A percentile compares a stretch with the other conserved stretches of the same genome.
phyloP scores from a whole-genome alignment of 2,113 vertebrate species.

The Sakesphorus luctuosus region DNA sequence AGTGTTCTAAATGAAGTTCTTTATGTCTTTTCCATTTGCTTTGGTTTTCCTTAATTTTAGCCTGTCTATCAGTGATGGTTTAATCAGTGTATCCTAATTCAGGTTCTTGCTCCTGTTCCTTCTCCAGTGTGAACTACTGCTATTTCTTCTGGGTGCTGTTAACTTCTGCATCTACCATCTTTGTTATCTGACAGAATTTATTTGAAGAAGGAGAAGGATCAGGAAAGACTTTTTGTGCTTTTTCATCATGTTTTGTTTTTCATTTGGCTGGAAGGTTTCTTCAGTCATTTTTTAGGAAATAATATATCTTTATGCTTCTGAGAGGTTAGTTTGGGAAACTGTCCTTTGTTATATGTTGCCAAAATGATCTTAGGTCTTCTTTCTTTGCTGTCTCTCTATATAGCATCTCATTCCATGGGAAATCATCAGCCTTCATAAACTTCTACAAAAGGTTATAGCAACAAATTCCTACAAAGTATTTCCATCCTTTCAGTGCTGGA shows the following conservation, averaged over 20 bases:
- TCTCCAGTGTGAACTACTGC: background rate
- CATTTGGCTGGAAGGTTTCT: background rate
- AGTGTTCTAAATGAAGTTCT: background rate
- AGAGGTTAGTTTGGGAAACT: conserved; percentile 1
- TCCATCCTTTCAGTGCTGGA: background rate
- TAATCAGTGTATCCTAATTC: background rate
- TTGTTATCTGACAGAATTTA: background rate
- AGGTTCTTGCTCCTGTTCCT: background rate
- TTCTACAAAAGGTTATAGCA: background rate
- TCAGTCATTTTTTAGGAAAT: background rate
- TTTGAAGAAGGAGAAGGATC: background rate
- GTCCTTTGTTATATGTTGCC: background rate
- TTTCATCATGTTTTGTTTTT: background rate
- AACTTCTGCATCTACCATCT: background rate
- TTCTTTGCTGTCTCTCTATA: background rate
- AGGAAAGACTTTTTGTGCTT: background rate
- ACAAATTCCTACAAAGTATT: background rate
- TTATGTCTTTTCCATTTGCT: background rate
- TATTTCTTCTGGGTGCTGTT: background rate
- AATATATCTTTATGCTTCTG: background rate
- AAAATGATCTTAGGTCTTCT: background rate
- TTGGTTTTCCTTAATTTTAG: background rate
- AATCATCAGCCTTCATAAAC: background rate
- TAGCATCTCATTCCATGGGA: background rate
- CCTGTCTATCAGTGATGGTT: background rate